Evolutionary conservation across 2,888 invertebrate genomes (phyloP), one percentile per base, ranked within the genome.

Genomic region (Chelonus formosanus): DNA sequence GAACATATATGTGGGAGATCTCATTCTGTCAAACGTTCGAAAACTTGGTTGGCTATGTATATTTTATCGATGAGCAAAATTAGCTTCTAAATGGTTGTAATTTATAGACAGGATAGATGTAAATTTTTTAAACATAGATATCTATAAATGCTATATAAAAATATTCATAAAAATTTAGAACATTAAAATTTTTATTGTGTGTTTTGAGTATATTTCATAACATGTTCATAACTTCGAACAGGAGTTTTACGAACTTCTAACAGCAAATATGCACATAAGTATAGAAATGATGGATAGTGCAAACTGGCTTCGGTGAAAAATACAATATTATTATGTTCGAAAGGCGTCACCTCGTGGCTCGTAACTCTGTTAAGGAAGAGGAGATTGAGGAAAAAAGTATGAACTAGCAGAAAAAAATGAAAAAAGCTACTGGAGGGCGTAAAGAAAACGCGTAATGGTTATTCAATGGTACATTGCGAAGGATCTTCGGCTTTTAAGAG

Each of bases 391-490:
- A 58, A 64, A 53, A 60, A 57, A 65, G 45, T 36, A 52, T 59
- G 45, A 47, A 34, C 7, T 10, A 63, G 47, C 57, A 45, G 45
- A 55, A 65, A 54, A 54, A 67, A 52, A 60, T 54, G 63, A 44
- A 64, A 56, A 40, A 47, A 65, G 56, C 35, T 48, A 57, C 8
- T 8, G 57, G 60, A 59, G 44, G 56, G 35, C 52, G 56, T 34
- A 68, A 65, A 56, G 64, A 64, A 55, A 55, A 63, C 65, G 54
- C 63, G 63, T 61, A 67, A 72, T 70, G 70, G 61, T 70, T 67
- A 67, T 69, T 69, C 69, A 63, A 69, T 68, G 70, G 65, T 50
- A 59, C 60, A 64, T 65, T 54, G 63, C 50, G 36, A 65, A 54
- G 60, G 62, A 48, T 66, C 67, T 71, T 66, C 62, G 66, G 59